Evolutionary conservation across 1,140 invertebrate genomes (phyloP).

Genomic region (Melipona quadrifasciata): DNA sequence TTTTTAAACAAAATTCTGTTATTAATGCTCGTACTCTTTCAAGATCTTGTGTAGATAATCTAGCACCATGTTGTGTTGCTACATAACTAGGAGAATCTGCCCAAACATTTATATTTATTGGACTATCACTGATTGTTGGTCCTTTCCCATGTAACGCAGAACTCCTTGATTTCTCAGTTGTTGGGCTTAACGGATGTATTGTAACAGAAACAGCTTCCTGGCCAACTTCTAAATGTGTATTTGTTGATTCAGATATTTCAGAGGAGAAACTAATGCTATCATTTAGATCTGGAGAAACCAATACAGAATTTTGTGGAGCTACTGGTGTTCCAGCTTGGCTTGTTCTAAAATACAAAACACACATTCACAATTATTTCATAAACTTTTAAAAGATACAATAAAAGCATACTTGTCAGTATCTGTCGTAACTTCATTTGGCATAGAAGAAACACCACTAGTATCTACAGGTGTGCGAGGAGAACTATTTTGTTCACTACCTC

Average conservation of each 20-base stretch:
- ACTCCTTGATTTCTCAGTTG: constrained; percentile 75
- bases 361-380: background rate
- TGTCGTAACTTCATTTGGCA: constrained; percentile 81
- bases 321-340: constrained; percentile 78
- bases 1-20: constrained; percentile 93
- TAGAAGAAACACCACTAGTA: constrained; percentile 80
- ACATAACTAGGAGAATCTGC: constrained; percentile 80
- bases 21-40: constrained; percentile 93
- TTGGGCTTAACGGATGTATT: constrained; percentile 86
- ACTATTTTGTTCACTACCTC: constrained; percentile 84
- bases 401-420: constrained; percentile 76
- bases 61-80: constrained; percentile 85
- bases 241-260: constrained; percentile 68
- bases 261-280: constrained; percentile 74
- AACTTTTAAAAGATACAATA: background rate
- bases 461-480: constrained; percentile 85
- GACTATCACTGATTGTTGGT: constrained; percentile 80
- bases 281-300: constrained; percentile 71
- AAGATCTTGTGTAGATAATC: constrained; percentile 90
- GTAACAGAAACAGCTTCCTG: constrained; percentile 81
- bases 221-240: constrained; percentile 78
- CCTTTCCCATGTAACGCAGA: constrained; percentile 47
- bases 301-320: constrained; percentile 68
- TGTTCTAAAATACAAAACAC: constrained; percentile 65
- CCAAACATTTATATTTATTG: constrained; percentile 84